Base-by-base conservation (phyloP, 2,888 invertebrate genomes). In the Campoletis raptor region DNA sequence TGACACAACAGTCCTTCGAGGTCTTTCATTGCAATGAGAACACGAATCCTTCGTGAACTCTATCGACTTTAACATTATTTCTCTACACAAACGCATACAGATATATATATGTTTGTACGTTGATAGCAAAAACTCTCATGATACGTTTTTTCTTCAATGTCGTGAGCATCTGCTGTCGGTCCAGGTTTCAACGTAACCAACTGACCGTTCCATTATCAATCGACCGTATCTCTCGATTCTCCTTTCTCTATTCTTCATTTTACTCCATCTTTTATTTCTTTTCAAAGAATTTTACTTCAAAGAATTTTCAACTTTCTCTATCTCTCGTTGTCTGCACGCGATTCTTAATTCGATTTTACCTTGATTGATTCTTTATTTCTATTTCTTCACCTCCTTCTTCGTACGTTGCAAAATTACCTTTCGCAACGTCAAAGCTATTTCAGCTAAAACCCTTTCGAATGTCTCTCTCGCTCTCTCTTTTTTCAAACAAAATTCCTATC, bases 51-150 rank as follows among this genome's bases (percentile, higher is more conserved):
- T 48, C 76, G 73, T 42, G 61, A 66, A 45, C 70, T 72, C 54
- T 86, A 91, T 90, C 87, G 88, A 91, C 89, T 90, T 90, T 85
- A 73, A 88, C 83, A 89, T 89, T 88, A 89, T 89, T 79, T 57
- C 40, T 42, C 18, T 36, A 57, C 24, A 57, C 57, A 24, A 57
- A 57, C 24, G 3, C 57, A 57, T 57, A 57, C 5, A 57, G 12
- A 21, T 21, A 21, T 42, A 21, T 42, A 57, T 42, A 42, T 61
- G 24, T 21, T 54, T 40, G n/a, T 21, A 83, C 85, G 84, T 85
- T 70, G 78, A 69, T 81, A 83, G 73, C 80, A 86, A 84, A 85
- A 80, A 80, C 81, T 81, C 45, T 69, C 64, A 72, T 42, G 80
- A 83, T 24, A 37, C 15, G 45, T 70, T 81, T 81, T 52, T 24